Percentiles rank a stretch among this genome's conserved stretches.
These are phyloP conservation scores for Conus betulinus DNA, from an alignment of 1,140 invertebrate genomes.

Conservation along the genomic window DNA sequence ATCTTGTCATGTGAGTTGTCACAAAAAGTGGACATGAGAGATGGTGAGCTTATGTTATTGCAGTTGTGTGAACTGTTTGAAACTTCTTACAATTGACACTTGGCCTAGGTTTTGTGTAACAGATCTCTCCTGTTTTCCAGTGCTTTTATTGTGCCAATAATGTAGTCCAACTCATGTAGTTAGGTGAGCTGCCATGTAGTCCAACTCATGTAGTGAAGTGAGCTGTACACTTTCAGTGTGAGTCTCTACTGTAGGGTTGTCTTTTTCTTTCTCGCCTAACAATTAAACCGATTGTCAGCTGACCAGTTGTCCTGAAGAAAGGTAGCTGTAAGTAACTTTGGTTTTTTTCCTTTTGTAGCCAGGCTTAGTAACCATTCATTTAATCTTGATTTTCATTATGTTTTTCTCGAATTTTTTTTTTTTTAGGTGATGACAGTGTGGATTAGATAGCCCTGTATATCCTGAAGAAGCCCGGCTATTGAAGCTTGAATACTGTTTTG, in stretches of 20 bases:
- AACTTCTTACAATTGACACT: not conserved
- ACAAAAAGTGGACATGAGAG: not conserved
- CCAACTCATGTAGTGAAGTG: not conserved
- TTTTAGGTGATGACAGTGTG: not conserved
- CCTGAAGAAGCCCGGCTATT: not conserved
- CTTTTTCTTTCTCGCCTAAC: no score
- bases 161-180: not conserved
- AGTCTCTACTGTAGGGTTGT: no score
- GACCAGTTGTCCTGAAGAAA: not conserved
- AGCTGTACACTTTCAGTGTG: no score
- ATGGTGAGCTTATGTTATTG: not conserved
- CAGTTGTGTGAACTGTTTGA: not conserved
- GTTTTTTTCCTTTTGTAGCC: not conserved
- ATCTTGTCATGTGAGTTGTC: no score
- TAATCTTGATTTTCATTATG: not conserved
- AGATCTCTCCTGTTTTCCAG: not conserved
- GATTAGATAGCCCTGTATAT: not conserved
- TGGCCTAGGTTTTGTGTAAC: not conserved
- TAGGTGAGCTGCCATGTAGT: not conserved
- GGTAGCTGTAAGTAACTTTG: not conserved
- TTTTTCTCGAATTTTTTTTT: not conserved
- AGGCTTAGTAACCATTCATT: not conserved
- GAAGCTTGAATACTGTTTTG: not conserved
- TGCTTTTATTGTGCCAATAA: not conserved
- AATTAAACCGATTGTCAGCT: not conserved